Evolutionary conservation across 2,797 vertebrate species (phyloP), one percentile per base, ranked within the genome.

Genomic region (Coregonus ussuriensis): DNA sequence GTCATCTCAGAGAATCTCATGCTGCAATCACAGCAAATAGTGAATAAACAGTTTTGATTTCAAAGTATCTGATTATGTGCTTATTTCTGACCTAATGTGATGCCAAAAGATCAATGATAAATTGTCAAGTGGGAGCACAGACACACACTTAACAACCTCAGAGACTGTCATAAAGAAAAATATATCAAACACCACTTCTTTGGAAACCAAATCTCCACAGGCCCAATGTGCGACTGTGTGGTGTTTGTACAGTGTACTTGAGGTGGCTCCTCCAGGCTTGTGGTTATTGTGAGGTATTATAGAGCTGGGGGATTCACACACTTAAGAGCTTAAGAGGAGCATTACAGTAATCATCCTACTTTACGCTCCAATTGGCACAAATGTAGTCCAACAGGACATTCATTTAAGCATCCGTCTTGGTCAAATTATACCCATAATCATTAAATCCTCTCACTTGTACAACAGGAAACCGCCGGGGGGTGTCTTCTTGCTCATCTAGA

Each of bases 281-380:
- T 33, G 29, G 15, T 31, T 56, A 31, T n/a, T 56, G 15, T 25
- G 18, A 4, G 29, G 56, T 65, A 37, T 47, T 65, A 31, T 15
- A 47, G 41, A 47, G 67, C 25, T 31, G 35, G 51, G 66, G 56
- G 69, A 71, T 77, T 85, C 62, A 71, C 31, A 33, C 9, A 66
- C 66, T 83, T 79, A 71, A 35, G 70, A 82, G 59, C 66, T 79
- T 75, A 79, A 69, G 52, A 29, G 67, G 56, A 67, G 14, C 75
- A 74, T 74, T 74, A 15, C 54, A 74, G 77, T 86, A 82, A 84
- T 87, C 72, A 83, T 65, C 18, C 75, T 70, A 82, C 76, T 85
- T 89, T 75, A 85, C 84, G 82, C 86, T 86, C 84, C 83, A 91
- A 52, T 88, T 87, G 84, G 79, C 74, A 53, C 68, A 31, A 86